These are phyloP conservation scores for Telenomus remus DNA, from an alignment of 1,140 invertebrate species.

Conservation along the genomic window DNA sequence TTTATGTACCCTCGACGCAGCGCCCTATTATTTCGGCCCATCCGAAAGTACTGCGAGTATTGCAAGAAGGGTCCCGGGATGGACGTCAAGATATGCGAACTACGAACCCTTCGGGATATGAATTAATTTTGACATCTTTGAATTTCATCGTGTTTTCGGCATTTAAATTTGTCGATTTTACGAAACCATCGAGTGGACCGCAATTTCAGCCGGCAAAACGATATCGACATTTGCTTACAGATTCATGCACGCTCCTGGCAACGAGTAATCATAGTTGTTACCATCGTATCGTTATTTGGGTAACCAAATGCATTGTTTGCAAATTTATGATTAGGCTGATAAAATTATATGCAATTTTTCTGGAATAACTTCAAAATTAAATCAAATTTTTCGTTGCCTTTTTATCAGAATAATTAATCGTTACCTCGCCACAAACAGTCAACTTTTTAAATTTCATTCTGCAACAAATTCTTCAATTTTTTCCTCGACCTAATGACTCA, in stretches of 20 bases:
- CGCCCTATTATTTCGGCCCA: constrained; percentile 49
- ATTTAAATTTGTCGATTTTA: constrained; percentile 47
- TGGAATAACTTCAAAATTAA: no score
- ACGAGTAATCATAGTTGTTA: not conserved
- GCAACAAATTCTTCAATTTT: no score
- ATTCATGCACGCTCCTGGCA: not conserved
- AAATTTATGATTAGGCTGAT: no score
- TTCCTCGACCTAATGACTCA: no score
- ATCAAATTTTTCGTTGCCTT: no score
- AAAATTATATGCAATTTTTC: no score
- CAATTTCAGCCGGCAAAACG: constrained; percentile 23
- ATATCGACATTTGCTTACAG: constrained; percentile 16
- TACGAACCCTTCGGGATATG: constrained; percentile 48
- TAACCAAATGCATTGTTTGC: no score
- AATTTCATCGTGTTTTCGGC: constrained; percentile 46
- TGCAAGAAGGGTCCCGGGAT: constrained; percentile 27
- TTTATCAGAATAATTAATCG: no score
- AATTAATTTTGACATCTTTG: constrained; percentile 53
- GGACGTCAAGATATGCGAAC: constrained; percentile 40
- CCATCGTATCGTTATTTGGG: no score
- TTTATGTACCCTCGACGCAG: constrained; percentile 22
- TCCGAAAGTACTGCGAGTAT: constrained; percentile 46
- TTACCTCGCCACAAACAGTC: no score
- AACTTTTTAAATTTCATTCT: no score
- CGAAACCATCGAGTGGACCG: constrained; percentile 27